A percentile compares a stretch with the other conserved stretches of the same genome.
phyloP scores from a whole-genome alignment of 2,113 vertebrate genomes.

The Cavia aperea region DNA sequence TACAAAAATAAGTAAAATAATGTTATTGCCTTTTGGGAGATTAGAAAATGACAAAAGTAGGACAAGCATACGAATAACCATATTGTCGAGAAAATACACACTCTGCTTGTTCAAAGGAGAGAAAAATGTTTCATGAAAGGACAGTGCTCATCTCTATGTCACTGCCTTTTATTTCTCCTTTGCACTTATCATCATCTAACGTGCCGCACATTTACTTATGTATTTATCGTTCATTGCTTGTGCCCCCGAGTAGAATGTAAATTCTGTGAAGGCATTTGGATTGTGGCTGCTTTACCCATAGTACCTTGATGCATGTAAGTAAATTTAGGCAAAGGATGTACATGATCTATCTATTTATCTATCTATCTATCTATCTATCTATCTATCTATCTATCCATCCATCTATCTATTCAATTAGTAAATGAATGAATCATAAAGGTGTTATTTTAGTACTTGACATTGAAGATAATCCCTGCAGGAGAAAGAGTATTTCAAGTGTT shows the following conservation, averaged over 20 bases:
- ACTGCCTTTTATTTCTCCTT: not conserved
- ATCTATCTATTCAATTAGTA: slow-evolving; percentile 18
- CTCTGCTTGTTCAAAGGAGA: slow-evolving; percentile 6
- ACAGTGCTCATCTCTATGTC: not conserved
- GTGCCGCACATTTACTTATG: slow-evolving; percentile 13
- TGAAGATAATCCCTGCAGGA: slow-evolving; percentile 14
- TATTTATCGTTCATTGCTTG: slow-evolving; percentile 2
- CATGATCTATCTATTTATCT: not conserved
- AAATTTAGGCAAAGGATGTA: not conserved
- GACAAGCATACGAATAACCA: not conserved
- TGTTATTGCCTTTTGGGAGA: not conserved
- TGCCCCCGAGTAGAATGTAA: slow-evolving; percentile 6
- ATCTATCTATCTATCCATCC: too few relatives aligned
- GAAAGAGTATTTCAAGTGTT: not conserved
- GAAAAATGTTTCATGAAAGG: not conserved
- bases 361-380: too few relatives aligned
- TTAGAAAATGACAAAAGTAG: slow-evolving; percentile 1
- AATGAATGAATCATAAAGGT: not conserved
- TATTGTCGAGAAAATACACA: not conserved
- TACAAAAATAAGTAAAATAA: slow-evolving; percentile 4
- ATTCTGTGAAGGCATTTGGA: not conserved
- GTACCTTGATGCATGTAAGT: not conserved
- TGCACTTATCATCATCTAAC: not conserved
- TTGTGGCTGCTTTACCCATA: not conserved
- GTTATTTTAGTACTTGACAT: not conserved